Evolutionary conservation across 2,113 vertebrate genomes (phyloP).

Genomic region (Lanius ludovicianus): DNA sequence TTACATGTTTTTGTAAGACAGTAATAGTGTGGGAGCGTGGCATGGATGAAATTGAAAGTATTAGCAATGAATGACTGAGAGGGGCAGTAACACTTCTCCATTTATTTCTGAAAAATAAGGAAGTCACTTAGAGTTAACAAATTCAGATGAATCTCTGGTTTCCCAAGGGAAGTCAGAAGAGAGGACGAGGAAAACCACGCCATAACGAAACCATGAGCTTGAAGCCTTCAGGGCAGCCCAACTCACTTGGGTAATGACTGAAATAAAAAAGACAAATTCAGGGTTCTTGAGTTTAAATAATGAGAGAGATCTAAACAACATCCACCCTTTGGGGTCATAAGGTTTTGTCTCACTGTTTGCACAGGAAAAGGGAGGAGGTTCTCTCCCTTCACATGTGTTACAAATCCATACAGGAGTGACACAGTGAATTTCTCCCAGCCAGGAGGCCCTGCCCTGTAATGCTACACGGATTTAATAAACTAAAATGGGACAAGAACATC

Average conservation of each 20-base stretch:
- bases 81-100: not conserved
- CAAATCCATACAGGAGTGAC: not conserved
- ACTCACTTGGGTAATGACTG: not conserved
- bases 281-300: not conserved
- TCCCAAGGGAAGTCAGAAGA: not conserved
- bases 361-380: not conserved
- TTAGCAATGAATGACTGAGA: not conserved
- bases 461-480: not conserved
- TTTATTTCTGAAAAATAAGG: not conserved
- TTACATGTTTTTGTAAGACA: not conserved
- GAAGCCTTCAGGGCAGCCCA: not conserved
- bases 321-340: fast-evolving
- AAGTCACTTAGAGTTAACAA: not conserved
- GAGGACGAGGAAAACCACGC: not conserved
- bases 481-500: not conserved
- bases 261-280: not conserved
- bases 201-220: not conserved
- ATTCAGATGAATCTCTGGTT: not conserved
- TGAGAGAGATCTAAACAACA: not conserved
- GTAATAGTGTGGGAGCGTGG: not conserved
- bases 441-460: not conserved
- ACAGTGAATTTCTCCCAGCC: not conserved
- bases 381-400: not conserved
- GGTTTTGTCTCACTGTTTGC: not conserved
- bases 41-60: not conserved